A percentile compares a stretch with the other conserved stretches of the same genome.
Conservation (phyloP, 2,113 vertebrate genomes). For the Coturnix japonica region DNA sequence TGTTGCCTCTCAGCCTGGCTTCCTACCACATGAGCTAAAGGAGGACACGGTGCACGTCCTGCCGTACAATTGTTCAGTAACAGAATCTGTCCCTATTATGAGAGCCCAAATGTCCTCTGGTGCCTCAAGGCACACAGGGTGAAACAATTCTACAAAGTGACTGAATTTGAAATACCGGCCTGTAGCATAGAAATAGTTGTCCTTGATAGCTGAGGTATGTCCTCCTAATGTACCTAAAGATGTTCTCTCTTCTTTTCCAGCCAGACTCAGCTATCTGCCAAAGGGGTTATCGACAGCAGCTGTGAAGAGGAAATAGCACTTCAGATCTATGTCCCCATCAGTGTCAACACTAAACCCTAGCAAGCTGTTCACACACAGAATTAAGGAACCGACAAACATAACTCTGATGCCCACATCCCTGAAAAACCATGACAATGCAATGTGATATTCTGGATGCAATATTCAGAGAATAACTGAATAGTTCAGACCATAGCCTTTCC, state of each 20-base stretch:
- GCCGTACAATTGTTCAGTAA: background rate
- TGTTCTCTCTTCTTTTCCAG: background rate
- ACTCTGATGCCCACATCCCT: background rate
- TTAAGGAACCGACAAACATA: background rate
- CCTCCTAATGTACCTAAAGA: background rate
- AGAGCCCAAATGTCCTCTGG: background rate
- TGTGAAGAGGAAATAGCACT: slow-evolving; percentile 1
- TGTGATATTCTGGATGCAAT: background rate
- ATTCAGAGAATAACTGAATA: background rate
- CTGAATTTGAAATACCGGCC: background rate
- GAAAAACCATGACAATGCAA: background rate
- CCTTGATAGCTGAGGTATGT: background rate
- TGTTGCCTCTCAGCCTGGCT: background rate
- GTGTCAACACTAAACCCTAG: background rate
- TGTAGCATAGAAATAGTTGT: background rate
- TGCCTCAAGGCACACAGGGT: fast-evolving
- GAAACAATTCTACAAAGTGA: background rate
- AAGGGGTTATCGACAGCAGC: slow-evolving; percentile 29
- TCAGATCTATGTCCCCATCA: background rate
- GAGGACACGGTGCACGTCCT: background rate
- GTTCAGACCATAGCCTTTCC: background rate
- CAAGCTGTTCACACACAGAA: background rate
- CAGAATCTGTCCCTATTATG: background rate
- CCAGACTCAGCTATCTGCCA: background rate
- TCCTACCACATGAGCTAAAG: background rate